Evolutionary conservation across 2,113 vertebrate genomes (phyloP).

Genomic region (Chloropsis cyanopogon): DNA sequence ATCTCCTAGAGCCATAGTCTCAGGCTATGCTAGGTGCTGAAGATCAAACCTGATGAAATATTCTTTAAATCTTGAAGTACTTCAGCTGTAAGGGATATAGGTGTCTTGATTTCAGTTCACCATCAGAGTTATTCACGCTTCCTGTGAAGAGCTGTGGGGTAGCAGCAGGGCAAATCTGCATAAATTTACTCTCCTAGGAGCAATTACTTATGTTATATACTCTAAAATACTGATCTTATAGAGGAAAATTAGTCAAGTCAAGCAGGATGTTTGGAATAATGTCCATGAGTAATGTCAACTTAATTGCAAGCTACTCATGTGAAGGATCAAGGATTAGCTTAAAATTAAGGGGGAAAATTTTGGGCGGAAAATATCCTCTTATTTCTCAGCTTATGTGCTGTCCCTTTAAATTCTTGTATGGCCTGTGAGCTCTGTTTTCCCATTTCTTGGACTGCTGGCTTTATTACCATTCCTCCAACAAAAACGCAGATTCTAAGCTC

Average conservation of each 20-base stretch:
- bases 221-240: not conserved
- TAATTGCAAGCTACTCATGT: not conserved
- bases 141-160: not conserved
- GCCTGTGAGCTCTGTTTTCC: not conserved
- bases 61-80: not conserved
- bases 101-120: not conserved
- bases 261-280: not conserved
- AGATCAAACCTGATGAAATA: not conserved
- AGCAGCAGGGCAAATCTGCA: not conserved
- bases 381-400: not conserved
- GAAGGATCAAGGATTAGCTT: not conserved
- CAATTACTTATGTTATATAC: not conserved
- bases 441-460: not conserved
- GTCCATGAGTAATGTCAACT: accelerated
- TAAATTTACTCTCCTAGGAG: not conserved
- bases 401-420: not conserved
- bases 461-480: not conserved
- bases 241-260: not conserved
- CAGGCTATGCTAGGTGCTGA: not conserved
- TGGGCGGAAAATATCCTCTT: not conserved
- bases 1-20: not conserved
- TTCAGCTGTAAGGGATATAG: not conserved
- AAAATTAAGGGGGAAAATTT: not conserved
- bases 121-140: not conserved
- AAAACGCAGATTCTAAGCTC: not conserved